phyloP scores from a whole-genome alignment of 2,797 vertebrate species.

The Gymnothorax javanicus region DNA sequence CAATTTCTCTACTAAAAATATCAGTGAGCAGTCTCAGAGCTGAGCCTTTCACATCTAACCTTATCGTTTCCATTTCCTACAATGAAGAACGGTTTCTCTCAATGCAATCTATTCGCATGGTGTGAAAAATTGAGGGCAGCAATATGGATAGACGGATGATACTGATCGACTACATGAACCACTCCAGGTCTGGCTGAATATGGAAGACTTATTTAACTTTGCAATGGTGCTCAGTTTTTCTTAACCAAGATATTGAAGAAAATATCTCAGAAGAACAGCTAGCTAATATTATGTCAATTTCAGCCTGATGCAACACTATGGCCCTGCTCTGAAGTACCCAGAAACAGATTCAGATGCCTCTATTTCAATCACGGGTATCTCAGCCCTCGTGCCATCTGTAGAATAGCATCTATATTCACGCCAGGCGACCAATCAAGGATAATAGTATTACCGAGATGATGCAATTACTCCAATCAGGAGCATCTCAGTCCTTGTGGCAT shows the following conservation, averaged over 20 bases:
- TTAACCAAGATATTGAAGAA: not conserved
- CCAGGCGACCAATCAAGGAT: slow-evolving; percentile 33
- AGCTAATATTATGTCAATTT: not conserved
- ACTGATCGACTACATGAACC: not conserved
- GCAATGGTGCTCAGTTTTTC: not conserved
- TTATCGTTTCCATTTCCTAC: not conserved
- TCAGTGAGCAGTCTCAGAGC: slow-evolving; percentile 9
- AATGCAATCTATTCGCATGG: not conserved
- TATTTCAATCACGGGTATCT: not conserved
- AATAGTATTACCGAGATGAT: not conserved
- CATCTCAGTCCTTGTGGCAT: not conserved
- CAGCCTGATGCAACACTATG: not conserved
- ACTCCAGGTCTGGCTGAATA: not conserved
- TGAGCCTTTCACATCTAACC: not conserved
- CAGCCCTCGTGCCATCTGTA: not conserved
- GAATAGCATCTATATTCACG: slow-evolving; percentile 33
- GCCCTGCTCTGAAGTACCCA: not conserved
- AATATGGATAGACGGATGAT: not conserved
- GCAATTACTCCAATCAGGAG: not conserved
- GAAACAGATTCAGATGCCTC: not conserved
- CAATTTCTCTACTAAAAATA: slow-evolving; percentile 32
- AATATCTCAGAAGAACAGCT: not conserved
- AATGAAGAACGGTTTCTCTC: not conserved
- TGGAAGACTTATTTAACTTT: not conserved
- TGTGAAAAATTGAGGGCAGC: not conserved